Base-by-base conservation (phyloP, 2,888 invertebrate genomes). In the Patella caerulea region DNA sequence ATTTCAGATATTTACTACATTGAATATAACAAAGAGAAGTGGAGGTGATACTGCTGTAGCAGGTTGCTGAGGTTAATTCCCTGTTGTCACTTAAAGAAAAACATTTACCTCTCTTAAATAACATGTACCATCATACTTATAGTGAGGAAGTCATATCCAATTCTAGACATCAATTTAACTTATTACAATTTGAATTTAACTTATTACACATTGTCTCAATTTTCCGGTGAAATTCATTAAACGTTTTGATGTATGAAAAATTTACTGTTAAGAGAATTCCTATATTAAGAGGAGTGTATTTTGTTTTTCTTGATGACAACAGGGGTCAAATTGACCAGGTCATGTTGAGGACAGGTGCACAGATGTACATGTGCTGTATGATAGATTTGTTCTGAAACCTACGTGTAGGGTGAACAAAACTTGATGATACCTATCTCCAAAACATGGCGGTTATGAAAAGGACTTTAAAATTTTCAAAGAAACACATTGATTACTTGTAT, bases 61-160 rank as follows among this genome's bases (percentile, higher is more conserved):
- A 71, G 96, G 96, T 76, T 98, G 98, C 94, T 98, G 98, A 95
- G 97, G 97, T 94, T 98, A 97, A 91, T 82, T 84, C 84, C 87
- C 83, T 81, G 77, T 83, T 89, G 88, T 86, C 86, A 83, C 82
- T 83, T 82, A 79, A 73, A 77, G 71, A 56, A 56, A 72, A 74
- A 76, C 78, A 73, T 82, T 75, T 71, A 77, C 77, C 70, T 78
- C 78, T 75, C 24, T 59, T 75, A 73, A 79, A 76, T 80, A 76
- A 56, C 78, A 77, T 79, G 53, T 82, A 81, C 80, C 76, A 59
- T 73, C 77, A 74, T 53, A 11, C 71, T 29, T 74, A 54, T 5
- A 9, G 45, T 45, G 45, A 45, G 45, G 9, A 45, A 45, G 17
- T 56, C 56, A 17, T 56, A 56, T 17, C 17, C 45, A 45, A 45